Evolutionary conservation across 1,140 invertebrate genomes (phyloP).

Genomic region (Tribolium castaneum): DNA sequence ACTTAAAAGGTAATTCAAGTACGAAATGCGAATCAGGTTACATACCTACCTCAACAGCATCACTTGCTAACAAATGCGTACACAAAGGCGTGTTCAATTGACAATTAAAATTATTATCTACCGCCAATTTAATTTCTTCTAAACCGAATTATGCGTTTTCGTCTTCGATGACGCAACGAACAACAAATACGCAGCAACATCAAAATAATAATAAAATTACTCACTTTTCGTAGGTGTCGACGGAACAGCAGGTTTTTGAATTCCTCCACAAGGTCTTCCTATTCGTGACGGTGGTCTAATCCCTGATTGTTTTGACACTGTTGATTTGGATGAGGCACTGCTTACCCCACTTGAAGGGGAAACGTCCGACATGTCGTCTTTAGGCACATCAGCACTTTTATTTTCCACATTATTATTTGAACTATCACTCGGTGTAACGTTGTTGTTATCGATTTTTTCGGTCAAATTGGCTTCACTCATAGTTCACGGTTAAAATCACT

Average conservation of each 20-base stretch:
- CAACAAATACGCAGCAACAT: conserved; percentile 27
- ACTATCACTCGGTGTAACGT: conserved; percentile 11
- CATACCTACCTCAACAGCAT: conserved; percentile 17
- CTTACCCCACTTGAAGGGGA: conserved; percentile 55
- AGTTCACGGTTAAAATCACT: not conserved
- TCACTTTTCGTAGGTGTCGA: conserved; percentile 68
- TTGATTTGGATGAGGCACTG: conserved; percentile 21
- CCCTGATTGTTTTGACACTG: conserved; percentile 65
- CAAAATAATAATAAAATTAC: conserved; percentile 51
- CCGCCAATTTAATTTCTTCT: not conserved
- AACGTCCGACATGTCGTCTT: conserved; percentile 6
- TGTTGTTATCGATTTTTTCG: conserved; percentile 25
- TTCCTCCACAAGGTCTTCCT: conserved; percentile 68
- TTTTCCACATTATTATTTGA: conserved; percentile 12
- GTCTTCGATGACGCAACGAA: conserved; percentile 6
- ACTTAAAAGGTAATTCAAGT: conserved; percentile 1
- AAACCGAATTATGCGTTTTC: conserved; percentile 14
- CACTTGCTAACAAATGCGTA: not conserved
- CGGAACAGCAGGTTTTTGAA: conserved; percentile 71
- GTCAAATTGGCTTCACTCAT: conserved; percentile 1
- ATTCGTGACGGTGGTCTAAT: conserved; percentile 73
- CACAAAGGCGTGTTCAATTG: not conserved
- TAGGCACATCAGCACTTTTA: conserved; percentile 22
- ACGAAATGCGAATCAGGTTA: not conserved
- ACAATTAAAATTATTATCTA: not conserved